Conservation (phyloP, 2,797 vertebrate genomes). For the Octomys mimax region DNA sequence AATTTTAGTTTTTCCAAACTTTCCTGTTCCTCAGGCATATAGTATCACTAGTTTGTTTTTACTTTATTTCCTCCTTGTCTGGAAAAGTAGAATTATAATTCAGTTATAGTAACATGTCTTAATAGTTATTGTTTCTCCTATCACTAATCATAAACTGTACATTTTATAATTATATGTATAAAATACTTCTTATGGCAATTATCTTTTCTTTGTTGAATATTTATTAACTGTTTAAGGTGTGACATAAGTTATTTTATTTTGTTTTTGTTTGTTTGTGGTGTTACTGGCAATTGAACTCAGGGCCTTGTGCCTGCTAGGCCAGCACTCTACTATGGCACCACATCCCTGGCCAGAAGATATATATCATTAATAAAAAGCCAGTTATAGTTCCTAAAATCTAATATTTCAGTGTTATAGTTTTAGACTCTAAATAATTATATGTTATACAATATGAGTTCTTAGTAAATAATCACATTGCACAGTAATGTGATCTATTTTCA, state of each 20-base stretch:
- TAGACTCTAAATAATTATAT: background rate
- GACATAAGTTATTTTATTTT: too few relatives aligned
- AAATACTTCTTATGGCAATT: background rate
- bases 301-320: too few relatives aligned
- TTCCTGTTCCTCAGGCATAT: accelerated
- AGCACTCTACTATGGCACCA: too few relatives aligned
- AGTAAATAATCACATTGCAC: background rate
- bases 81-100: background rate
- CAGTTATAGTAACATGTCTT: background rate
- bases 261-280: too few relatives aligned
- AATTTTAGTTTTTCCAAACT: background rate
- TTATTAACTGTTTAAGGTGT: background rate
- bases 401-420: background rate
- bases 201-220: background rate
- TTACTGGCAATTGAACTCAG: too few relatives aligned
- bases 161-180: background rate
- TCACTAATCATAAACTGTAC: background rate
- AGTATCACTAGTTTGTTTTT: background rate
- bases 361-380: background rate
- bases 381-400: background rate
- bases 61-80: background rate
- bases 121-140: background rate
- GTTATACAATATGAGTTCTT: background rate
- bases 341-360: background rate
- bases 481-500: background rate